Evolutionary conservation across 37 sponge, comb jelly and placozoan genomes (phyloP).

Genomic region (Tethya wilhelma): DNA sequence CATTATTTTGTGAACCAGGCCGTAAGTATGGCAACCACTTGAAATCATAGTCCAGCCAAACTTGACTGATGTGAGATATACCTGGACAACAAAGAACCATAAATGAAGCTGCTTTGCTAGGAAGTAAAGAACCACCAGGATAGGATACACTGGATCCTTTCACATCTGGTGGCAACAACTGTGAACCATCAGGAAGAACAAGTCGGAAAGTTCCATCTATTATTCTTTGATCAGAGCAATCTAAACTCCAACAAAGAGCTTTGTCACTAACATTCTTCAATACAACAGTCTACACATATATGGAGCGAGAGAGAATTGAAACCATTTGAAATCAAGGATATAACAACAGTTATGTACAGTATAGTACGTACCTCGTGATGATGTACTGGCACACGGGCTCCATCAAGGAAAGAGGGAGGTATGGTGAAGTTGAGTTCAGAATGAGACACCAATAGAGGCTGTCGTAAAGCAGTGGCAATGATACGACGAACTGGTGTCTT

Average conservation of each 20-base stretch:
- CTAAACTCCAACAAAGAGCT: conserved; percentile 47
- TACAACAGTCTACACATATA: conserved; percentile 24
- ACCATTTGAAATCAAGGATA: not conserved
- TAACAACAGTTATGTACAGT: not conserved
- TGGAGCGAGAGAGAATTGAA: not conserved
- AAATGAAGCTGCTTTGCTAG: no score
- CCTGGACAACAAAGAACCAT: no score
- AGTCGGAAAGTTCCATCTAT: conserved; percentile 53
- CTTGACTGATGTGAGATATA: no score
- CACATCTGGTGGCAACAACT: no score
- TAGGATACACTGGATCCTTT: no score
- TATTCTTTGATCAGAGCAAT: not conserved
- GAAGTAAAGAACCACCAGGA: no score
- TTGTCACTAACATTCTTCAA: conserved; percentile 38
- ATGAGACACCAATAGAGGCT: conserved; percentile 58
- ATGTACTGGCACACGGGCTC: conserved; percentile 3
- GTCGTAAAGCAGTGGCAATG: conserved; percentile 73
- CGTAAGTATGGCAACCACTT: no score
- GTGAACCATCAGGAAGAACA: no score
- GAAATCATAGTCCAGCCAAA: no score
- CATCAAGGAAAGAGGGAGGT: not conserved
- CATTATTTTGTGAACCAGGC: no score
- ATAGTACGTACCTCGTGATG: conserved; percentile 20
- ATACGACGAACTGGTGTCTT: conserved; percentile 76
- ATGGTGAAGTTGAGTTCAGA: conserved; percentile 37